A percentile compares a stretch with the other conserved stretches of the same genome.
phyloP scores from a whole-genome alignment of 2,113 vertebrate genomes.

The Cynopterus brachyotis region DNA sequence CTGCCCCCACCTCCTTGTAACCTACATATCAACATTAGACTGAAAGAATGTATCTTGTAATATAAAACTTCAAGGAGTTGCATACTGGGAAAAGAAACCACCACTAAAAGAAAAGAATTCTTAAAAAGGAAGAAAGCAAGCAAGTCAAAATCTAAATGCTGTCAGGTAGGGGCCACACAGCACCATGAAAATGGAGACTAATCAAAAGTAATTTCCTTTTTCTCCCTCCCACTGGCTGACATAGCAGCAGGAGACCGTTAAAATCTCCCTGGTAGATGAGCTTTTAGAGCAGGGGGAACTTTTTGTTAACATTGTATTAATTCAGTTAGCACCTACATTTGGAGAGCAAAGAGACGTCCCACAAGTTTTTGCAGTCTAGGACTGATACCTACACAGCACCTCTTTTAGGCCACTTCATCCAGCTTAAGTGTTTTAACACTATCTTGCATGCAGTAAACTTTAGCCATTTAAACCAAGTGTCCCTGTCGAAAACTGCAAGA shows the following conservation, averaged over 20 bases:
- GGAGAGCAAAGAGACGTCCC: constrained; percentile 54
- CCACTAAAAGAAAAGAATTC: neutral
- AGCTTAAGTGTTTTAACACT: constrained; percentile 40
- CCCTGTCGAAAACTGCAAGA: neutral
- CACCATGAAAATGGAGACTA: constrained; percentile 70
- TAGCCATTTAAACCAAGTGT: constrained; percentile 65
- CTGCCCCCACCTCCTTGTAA: constrained; percentile 34
- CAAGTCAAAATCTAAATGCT: constrained; percentile 55
- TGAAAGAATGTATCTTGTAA: constrained; percentile 46
- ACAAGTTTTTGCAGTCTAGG: neutral
- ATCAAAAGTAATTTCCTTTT: constrained; percentile 83
- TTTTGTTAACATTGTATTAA: constrained; percentile 23
- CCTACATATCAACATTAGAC: constrained; percentile 32
- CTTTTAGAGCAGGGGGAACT: constrained; percentile 54
- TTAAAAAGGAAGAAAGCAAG: constrained; percentile 48
- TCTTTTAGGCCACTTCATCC: constrained; percentile 3
- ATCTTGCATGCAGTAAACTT: constrained; percentile 66
- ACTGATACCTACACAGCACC: constrained; percentile 14
- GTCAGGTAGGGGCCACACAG: constrained; percentile 63
- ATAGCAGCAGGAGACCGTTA: constrained; percentile 73
- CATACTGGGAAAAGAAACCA: neutral
- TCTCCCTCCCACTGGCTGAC: constrained; percentile 79
- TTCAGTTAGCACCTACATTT: constrained; percentile 54
- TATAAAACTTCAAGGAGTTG: constrained; percentile 15
- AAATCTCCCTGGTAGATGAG: constrained; percentile 61